phyloP scores from a whole-genome alignment of 2,113 vertebrate genomes.

The Pedetes capensis region DNA sequence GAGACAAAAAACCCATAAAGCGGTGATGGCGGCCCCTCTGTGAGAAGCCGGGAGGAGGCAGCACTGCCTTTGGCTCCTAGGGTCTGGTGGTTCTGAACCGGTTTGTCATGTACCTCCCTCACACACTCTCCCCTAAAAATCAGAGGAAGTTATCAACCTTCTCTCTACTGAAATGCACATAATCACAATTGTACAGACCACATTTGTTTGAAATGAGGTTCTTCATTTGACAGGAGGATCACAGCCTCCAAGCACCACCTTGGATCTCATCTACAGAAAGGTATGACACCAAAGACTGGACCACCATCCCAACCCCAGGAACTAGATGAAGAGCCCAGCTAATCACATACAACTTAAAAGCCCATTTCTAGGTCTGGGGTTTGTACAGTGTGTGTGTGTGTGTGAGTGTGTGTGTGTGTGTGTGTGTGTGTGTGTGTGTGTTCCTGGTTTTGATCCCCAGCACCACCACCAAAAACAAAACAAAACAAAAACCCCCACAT shows the following conservation, averaged over 20 bases:
- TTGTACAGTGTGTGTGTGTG: not conserved
- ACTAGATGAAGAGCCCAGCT: not conserved
- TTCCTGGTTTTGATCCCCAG: not conserved
- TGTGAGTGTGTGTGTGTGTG: not conserved
- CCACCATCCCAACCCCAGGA: not conserved
- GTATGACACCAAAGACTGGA: not conserved
- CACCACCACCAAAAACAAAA: not conserved
- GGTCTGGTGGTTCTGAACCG: not conserved
- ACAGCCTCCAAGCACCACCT: not conserved
- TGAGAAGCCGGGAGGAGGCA: not conserved
- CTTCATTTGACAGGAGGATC: not conserved
- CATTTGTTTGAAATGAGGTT: not conserved
- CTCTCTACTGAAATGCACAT: not conserved
- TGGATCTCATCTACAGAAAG: not conserved
- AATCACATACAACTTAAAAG: not conserved
- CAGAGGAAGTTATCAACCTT: not conserved
- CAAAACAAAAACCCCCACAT: not conserved
- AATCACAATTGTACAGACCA: no score
- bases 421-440: not conserved
- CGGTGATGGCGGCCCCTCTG: fast-evolving
- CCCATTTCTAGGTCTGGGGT: no score
- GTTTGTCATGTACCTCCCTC: not conserved
- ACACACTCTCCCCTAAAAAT: not conserved
- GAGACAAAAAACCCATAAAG: not conserved
- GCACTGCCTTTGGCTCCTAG: not conserved